Percentiles rank a stretch among this genome's conserved stretches.
phyloP scores from a whole-genome alignment of 2,888 invertebrate species.

The Chorisops tibialis region DNA sequence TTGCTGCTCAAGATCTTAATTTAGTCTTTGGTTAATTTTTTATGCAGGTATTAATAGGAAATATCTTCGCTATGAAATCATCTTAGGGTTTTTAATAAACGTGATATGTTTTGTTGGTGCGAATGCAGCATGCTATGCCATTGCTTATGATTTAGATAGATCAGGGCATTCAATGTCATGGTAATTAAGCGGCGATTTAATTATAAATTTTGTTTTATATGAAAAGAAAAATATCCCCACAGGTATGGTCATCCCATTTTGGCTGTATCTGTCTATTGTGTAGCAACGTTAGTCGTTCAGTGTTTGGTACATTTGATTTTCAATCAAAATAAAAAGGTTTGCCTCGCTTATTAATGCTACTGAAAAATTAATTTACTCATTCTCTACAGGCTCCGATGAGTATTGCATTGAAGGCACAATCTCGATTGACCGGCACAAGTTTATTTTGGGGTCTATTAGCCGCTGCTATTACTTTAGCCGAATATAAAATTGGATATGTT shows the following conservation, averaged over 20 bases:
- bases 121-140: slow-evolving; percentile 39
- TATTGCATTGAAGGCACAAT: slow-evolving; percentile 42
- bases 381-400: slow-evolving; percentile 40
- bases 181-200: slow-evolving; percentile 33
- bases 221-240: background rate
- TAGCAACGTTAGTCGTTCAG: slow-evolving; percentile 40
- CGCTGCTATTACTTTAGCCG: slow-evolving; percentile 40
- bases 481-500: slow-evolving; percentile 41
- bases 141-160: slow-evolving; percentile 41
- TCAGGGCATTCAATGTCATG: slow-evolving; percentile 43
- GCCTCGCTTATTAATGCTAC: background rate
- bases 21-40: background rate
- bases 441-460: slow-evolving; percentile 42
- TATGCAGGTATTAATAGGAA: slow-evolving; percentile 41
- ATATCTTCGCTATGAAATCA: slow-evolving; percentile 42
- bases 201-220: background rate
- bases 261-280: slow-evolving; percentile 40
- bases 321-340: slow-evolving; percentile 38
- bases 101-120: slow-evolving; percentile 41
- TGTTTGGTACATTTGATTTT: slow-evolving; percentile 39
- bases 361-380: background rate
- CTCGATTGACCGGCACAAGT: slow-evolving; percentile 42
- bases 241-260: slow-evolving; percentile 41
- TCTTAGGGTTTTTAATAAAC: slow-evolving; percentile 41
- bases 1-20: too few species aligned